phyloP scores from a whole-genome alignment of 2,888 invertebrate genomes.

The Epinotia brunnichana region DNA sequence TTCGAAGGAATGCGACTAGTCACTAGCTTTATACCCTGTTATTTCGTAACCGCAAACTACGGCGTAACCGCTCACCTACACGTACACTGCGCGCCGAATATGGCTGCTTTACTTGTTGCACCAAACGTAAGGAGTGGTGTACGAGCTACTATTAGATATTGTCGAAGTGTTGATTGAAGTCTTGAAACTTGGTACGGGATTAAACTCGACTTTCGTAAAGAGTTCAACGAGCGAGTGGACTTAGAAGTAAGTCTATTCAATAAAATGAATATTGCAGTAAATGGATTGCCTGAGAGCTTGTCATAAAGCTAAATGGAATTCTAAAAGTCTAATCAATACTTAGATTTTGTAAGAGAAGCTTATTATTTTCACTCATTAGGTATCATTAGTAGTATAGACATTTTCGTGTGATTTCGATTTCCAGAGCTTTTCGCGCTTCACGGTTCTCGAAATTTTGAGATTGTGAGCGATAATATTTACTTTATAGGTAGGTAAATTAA shows the following conservation, averaged over 20 bases:
- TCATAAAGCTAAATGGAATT: background rate
- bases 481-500: background rate
- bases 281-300: background rate
- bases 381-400: no score
- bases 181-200: constrained; percentile 45
- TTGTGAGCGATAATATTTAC: no score
- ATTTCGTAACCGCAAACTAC: constrained; percentile 49
- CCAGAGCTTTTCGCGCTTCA: background rate
- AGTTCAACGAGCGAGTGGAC: constrained; percentile 75
- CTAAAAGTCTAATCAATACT: background rate
- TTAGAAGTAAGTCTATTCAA: constrained; percentile 32
- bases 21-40: constrained; percentile 49
- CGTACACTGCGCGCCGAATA: constrained; percentile 13
- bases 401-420: no score
- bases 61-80: background rate
- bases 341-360: background rate
- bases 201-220: constrained; percentile 66
- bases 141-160: background rate
- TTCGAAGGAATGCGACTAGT: constrained; percentile 58
- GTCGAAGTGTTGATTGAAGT: background rate
- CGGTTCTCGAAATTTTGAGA: background rate
- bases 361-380: no score
- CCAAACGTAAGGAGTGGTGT: constrained; percentile 5
- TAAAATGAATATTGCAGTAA: background rate
- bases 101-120: background rate